A percentile compares a stretch with the other conserved stretches of the same genome.
Conservation (phyloP, 2,888 invertebrate genomes). For the Sceliomorpha sp. region DNA sequence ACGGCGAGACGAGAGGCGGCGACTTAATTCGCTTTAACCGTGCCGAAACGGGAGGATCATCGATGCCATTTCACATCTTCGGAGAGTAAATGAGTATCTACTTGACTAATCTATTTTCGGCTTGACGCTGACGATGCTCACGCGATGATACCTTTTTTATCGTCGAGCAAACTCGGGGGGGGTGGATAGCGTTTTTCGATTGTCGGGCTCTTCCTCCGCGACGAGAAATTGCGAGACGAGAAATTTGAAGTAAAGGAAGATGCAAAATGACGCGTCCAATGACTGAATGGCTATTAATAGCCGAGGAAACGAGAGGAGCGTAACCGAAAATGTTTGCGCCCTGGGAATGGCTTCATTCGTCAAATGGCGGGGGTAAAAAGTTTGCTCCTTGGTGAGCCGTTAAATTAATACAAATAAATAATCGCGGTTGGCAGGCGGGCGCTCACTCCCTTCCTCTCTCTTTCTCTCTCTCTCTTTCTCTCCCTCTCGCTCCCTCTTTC, state of each 20-base stretch:
- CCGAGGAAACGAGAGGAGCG: too few relatives aligned
- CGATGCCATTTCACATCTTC: constrained; percentile 22
- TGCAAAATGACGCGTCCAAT: constrained; percentile 11
- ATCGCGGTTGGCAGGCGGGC: constrained; percentile 35
- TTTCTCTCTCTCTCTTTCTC: too few relatives aligned
- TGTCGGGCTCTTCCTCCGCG: too few relatives aligned
- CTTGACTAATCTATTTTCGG: constrained; percentile 32
- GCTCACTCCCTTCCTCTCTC: constrained; percentile 12
- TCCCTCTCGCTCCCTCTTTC: too few relatives aligned
- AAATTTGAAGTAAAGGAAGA: constrained; percentile 22
- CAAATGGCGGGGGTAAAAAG: too few relatives aligned
- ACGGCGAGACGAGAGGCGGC: constrained; percentile 53
- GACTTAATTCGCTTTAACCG: constrained; percentile 51
- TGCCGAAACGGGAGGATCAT: constrained; percentile 47
- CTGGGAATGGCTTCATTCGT: too few relatives aligned
- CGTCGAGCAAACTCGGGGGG: too few relatives aligned
- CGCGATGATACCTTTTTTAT: too few relatives aligned
- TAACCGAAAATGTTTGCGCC: too few relatives aligned
- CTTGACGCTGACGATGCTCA: constrained; percentile 24
- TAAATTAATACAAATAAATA: constrained; percentile 61
- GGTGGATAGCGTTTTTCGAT: too few relatives aligned
- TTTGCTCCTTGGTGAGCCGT: constrained; percentile 39
- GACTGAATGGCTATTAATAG: too few relatives aligned
- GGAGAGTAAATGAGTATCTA: constrained; percentile 40
- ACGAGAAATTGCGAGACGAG: too few relatives aligned